These are phyloP conservation scores for Vulpes ferrilata DNA, from an alignment of 2,113 vertebrate genomes.

Conservation along the genomic window DNA sequence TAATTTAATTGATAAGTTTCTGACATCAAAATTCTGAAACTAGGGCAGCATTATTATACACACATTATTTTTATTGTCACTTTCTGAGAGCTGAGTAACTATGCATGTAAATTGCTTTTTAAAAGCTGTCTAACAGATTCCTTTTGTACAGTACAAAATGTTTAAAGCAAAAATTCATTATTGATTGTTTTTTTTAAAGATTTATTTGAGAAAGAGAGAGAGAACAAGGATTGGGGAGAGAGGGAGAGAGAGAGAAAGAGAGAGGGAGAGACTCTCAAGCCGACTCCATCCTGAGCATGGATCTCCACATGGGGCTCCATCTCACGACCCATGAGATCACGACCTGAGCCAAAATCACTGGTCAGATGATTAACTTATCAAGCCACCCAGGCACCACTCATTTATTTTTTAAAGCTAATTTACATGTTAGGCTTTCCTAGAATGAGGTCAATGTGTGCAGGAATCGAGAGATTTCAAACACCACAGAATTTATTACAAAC, in stretches of 20 bases:
- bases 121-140: neutral
- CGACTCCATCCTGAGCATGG: too few relatives aligned
- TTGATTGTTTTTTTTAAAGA: conserved; percentile 6
- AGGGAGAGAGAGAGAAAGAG: too few relatives aligned
- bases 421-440: neutral
- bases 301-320: too few relatives aligned
- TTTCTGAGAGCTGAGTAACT: conserved; percentile 21
- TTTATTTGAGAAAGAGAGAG: neutral
- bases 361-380: too few relatives aligned
- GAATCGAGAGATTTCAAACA: neutral
- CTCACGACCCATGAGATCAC: too few relatives aligned
- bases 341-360: too few relatives aligned
- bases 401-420: conserved; percentile 29
- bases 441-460: neutral
- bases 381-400: neutral
- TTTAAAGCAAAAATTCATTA: neutral
- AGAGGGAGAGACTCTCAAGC: too few relatives aligned
- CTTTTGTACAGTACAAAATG: conserved; percentile 31
- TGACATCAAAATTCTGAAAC: conserved; percentile 28
- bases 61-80: neutral
- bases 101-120: conserved; percentile 27
- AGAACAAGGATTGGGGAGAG: too few relatives aligned
- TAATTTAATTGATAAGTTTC: neutral
- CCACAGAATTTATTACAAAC: neutral
- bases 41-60: neutral